A percentile compares a stretch with the other conserved stretches of the same genome.
These are phyloP conservation scores for Esperia sulphurella DNA, from an alignment of 2,888 invertebrate species.

Conservation along the genomic window DNA sequence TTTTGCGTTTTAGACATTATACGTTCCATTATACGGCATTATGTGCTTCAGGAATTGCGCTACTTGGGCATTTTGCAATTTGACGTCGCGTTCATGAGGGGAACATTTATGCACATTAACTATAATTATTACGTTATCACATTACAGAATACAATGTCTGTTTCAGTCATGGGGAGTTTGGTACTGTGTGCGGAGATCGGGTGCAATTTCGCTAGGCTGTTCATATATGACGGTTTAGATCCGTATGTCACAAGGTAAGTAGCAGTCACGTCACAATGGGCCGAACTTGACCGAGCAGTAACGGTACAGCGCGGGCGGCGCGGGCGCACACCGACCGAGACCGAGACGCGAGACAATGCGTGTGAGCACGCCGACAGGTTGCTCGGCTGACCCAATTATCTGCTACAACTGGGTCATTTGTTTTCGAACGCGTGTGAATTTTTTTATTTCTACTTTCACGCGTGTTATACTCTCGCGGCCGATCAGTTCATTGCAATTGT, in stretches of 20 bases:
- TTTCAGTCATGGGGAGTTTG: too few species aligned
- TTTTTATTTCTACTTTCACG: constrained; percentile 53
- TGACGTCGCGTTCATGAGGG: too few species aligned
- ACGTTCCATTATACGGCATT: too few species aligned
- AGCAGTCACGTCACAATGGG: constrained; percentile 56
- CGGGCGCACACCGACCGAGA: constrained; percentile 29
- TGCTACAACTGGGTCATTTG: constrained; percentile 57
- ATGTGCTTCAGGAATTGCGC: too few species aligned
- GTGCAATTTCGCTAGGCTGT: neutral
- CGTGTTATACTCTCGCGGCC: constrained; percentile 19
- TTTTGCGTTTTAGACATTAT: too few species aligned
- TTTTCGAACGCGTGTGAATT: constrained; percentile 67
- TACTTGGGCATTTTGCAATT: too few species aligned
- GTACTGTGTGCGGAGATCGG: too few species aligned
- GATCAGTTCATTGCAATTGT: constrained; percentile 4
- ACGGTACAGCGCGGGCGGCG: constrained; percentile 56
- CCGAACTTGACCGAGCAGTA: constrained; percentile 72
- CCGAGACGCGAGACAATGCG: constrained; percentile 67
- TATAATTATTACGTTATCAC: too few species aligned
- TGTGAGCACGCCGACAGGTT: constrained; percentile 67
- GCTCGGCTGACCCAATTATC: constrained; percentile 76
- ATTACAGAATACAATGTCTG: too few species aligned
- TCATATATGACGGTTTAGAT: constrained; percentile 19
- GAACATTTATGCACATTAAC: too few species aligned
- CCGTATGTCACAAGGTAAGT: constrained; percentile 47